Percentiles rank a stretch among this genome's conserved stretches.
These are phyloP conservation scores for Lipophrys pholis DNA, from an alignment of 2,113 vertebrate genomes.

Conservation along the genomic window DNA sequence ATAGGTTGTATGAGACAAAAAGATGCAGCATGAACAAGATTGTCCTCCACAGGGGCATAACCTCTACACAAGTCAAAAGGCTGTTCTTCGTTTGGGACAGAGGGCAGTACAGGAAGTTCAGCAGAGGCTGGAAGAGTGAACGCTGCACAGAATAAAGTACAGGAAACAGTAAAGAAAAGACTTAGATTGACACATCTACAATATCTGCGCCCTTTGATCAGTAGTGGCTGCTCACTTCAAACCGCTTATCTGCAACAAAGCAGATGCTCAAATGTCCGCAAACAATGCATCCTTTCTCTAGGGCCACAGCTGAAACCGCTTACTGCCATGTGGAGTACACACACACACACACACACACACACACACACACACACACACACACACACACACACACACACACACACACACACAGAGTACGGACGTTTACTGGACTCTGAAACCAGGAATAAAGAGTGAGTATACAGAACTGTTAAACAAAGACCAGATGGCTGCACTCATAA, in stretches of 20 bases:
- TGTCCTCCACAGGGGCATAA: conserved; percentile 39
- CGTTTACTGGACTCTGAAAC: conserved; percentile 62
- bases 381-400: conserved; percentile 23
- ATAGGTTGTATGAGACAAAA: conserved; percentile 40
- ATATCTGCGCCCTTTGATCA: conserved; percentile 66
- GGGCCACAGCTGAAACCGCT: conserved; percentile 71
- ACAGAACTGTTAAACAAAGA: conserved; percentile 69
- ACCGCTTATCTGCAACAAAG: conserved; percentile 71
- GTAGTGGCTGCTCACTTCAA: conserved; percentile 49
- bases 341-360: conserved; percentile 24
- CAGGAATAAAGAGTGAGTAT: conserved; percentile 60
- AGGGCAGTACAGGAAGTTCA: conserved; percentile 34
- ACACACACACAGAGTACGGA: conserved; percentile 28
- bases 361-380: conserved; percentile 32
- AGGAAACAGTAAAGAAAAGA: conserved; percentile 33
- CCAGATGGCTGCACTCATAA: conserved; percentile 63
- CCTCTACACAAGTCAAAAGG: conserved; percentile 10
- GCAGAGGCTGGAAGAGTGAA: conserved; percentile 22
- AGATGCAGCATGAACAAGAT: conserved; percentile 3
- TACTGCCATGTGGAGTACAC: conserved; percentile 53
- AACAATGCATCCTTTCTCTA: conserved; percentile 75
- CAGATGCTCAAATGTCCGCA: conserved; percentile 71
- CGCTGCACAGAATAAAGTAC: conserved; percentile 30
- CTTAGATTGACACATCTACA: conserved; percentile 48
- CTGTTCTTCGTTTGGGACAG: conserved; percentile 17